Percentiles rank a stretch among this genome's conserved stretches.
phyloP scores from a whole-genome alignment of 1,140 invertebrate genomes.

The Chrysoperla carnea region DNA sequence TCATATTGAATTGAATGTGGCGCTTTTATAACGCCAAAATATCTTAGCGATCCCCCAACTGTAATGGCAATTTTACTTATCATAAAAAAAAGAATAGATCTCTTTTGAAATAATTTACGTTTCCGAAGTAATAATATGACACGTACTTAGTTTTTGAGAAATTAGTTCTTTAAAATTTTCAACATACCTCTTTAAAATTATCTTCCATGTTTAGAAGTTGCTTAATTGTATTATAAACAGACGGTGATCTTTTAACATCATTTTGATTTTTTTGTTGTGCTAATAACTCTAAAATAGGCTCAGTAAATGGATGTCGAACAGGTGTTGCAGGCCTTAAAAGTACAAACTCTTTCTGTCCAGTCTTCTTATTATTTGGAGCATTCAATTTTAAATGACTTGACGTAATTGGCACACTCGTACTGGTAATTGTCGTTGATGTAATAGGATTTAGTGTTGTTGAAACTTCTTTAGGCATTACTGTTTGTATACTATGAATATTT shows the following conservation, averaged over 20 bases:
- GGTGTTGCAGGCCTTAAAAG: slow-evolving; percentile 33
- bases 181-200: slow-evolving; percentile 24
- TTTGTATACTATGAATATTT: slow-evolving; percentile 2
- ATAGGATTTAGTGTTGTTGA: slow-evolving; percentile 5
- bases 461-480: slow-evolving; percentile 2
- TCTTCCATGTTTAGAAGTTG: slow-evolving; percentile 32
- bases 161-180: no score
- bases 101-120: no score
- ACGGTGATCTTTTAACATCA: slow-evolving; percentile 17
- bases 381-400: slow-evolving; percentile 1
- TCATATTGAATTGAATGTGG: no score
- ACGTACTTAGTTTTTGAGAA: no score
- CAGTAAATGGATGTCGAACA: slow-evolving; percentile 25
- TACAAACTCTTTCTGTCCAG: slow-evolving; percentile 40
- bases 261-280: slow-evolving; percentile 19
- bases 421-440: slow-evolving; percentile 8
- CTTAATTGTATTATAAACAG: slow-evolving; percentile 34
- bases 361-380: slow-evolving; percentile 8
- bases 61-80: no score
- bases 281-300: slow-evolving; percentile 25
- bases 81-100: no score
- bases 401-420: slow-evolving; percentile 7
- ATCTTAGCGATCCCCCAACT: no score
- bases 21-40: no score
- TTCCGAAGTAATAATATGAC: no score